These are phyloP conservation scores for Sarcophaga bullata DNA, from an alignment of 1,140 invertebrate genomes.

Conservation along the genomic window DNA sequence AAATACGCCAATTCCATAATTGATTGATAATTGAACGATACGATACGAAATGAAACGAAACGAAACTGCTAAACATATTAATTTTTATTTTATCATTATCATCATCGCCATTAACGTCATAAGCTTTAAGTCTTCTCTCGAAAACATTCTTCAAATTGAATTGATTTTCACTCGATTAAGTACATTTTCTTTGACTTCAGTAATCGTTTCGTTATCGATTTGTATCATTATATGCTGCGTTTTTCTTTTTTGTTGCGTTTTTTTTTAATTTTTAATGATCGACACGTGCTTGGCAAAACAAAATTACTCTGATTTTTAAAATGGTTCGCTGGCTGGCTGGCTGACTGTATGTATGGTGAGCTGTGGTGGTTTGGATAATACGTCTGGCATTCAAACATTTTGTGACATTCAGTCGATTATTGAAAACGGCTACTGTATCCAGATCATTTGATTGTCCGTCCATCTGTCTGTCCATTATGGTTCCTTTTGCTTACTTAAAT, in stretches of 20 bases:
- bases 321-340: background rate
- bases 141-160: slow-evolving; percentile 25
- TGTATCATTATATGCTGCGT: too few species aligned
- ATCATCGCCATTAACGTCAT: too few species aligned
- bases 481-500: background rate
- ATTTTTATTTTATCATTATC: background rate
- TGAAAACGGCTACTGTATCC: background rate
- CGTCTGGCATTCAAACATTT: background rate
- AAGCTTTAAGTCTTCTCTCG: background rate
- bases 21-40: slow-evolving; percentile 14
- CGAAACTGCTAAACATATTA: too few species aligned
- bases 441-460: background rate
- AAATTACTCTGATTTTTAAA: background rate
- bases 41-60: background rate
- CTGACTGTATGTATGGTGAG: background rate
- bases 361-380: background rate
- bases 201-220: background rate
- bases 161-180: slow-evolving; percentile 37
- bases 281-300: slow-evolving; percentile 37
- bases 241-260: too few species aligned
- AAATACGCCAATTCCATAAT: slow-evolving; percentile 18
- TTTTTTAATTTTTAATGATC: slow-evolving; percentile 28
- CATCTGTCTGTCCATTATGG: background rate
- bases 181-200: background rate
- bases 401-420: background rate